Base-by-base conservation (phyloP, 2,888 invertebrate genomes). In the Orthosia gothica region DNA sequence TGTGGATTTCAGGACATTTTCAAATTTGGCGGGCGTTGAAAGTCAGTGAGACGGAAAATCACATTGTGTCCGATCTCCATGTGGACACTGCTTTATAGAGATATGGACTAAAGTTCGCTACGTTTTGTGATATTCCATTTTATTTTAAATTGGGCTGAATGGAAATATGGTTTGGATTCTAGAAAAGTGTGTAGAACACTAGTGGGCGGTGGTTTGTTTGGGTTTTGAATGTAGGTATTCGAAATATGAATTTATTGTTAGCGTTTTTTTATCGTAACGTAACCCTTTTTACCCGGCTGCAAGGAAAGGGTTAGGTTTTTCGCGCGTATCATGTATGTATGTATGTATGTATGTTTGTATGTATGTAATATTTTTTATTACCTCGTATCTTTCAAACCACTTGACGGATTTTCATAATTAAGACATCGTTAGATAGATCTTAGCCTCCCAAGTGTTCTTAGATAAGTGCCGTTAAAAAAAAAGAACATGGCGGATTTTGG, bases 31-130 rank as follows among this genome's bases (percentile, higher is more conserved):
- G 64, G 76, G 78, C 71, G 76, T 84, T 83, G 70, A 67, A 78
- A 85, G 63, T 80, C 88, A 84, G 80, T 86, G 85, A 70, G 61
- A 84, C 52, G 84, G 88, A 89, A 90, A 90, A 90, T 91, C 82
- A 88, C 79, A 86, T 87, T 86, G 84, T 87, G 78, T 84, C 49
- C 75, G 58, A 79, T 68, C 78, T 81, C 65, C 70, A 82, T 83
- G 79, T 75, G 82, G 76, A 85, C 84, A 77, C 65, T 71, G 82
- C 66, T 73, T 79, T 79, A 73, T 77, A 32, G 20, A 69, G 69
- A 70, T 76, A 76, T 75, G 59, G 23, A 65, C 20, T 66, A 67
- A 65, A 65, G 65, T 73, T 50, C 58, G 50, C 64, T 16, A 70
- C 59, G 70, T 79, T 75, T 72, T 64, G 68, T 73, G 32, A 68